These are phyloP conservation scores for Amphipoea oculea DNA, from an alignment of 2,888 invertebrate genomes.

Conservation along the genomic window DNA sequence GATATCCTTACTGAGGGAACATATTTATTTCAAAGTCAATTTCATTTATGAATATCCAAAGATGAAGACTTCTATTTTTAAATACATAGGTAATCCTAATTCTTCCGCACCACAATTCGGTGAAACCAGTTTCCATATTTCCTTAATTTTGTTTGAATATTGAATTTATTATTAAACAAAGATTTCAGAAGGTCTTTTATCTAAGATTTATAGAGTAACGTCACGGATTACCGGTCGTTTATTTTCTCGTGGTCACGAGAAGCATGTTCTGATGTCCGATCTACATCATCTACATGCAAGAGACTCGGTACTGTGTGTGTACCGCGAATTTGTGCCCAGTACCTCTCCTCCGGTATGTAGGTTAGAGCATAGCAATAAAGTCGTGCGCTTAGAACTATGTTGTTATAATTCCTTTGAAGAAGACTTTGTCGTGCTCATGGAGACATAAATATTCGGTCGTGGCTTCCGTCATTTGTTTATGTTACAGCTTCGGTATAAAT, in stretches of 20 bases:
- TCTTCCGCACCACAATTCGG: constrained; percentile 23
- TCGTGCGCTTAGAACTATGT: constrained; percentile 32
- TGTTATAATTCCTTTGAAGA: constrained; percentile 45
- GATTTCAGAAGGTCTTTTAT: constrained; percentile 41
- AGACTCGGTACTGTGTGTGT: constrained; percentile 17
- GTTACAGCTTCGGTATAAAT: constrained; percentile 2
- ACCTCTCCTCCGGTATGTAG: constrained; percentile 25
- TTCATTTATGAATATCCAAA: not conserved
- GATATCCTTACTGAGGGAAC: not conserved
- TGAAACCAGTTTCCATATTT: constrained; percentile 41
- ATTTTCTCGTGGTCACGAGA: constrained; percentile 58
- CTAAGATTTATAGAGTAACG: constrained; percentile 13
- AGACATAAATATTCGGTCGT: constrained; percentile 49
- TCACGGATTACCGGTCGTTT: constrained; percentile 33
- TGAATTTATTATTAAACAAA: constrained; percentile 21
- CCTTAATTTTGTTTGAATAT: constrained; percentile 26
- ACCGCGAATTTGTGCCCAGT: constrained; percentile 35
- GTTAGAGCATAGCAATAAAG: constrained; percentile 39
- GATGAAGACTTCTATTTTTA: constrained; percentile 14
- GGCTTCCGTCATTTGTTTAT: constrained; percentile 41
- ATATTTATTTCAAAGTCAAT: not conserved
- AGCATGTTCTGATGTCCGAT: constrained; percentile 37
- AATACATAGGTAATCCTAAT: not conserved
- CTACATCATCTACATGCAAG: constrained; percentile 16
- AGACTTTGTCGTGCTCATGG: constrained; percentile 18